Evolutionary conservation across 2,888 invertebrate genomes (phyloP).

Genomic region (Amiota minor): DNA sequence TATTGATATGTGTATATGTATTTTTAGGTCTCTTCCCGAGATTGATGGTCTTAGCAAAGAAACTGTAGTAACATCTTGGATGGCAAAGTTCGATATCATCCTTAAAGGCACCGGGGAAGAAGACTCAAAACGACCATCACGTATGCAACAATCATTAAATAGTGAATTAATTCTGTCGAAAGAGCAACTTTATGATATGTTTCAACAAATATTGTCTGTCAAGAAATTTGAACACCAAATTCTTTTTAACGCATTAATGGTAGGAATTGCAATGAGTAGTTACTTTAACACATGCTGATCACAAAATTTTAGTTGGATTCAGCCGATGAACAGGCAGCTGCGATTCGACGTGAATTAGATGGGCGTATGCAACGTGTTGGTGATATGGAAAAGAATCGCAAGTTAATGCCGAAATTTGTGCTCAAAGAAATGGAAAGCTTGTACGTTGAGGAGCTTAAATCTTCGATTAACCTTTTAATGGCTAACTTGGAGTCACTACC

Average conservation of each 20-base stretch:
- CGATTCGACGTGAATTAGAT: constrained; percentile 97
- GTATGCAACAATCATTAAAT: constrained; percentile 91
- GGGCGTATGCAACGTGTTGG: constrained; percentile 97
- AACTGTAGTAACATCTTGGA: constrained; percentile 98
- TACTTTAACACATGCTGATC: neutral
- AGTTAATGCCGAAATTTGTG: constrained; percentile 99
- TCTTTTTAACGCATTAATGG: constrained; percentile 97
- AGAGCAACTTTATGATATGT: constrained; percentile 99
- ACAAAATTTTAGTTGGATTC: constrained; percentile 88
- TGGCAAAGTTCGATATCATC: constrained; percentile 99
- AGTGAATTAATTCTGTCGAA: constrained; percentile 97
- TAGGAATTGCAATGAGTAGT: constrained; percentile 68
- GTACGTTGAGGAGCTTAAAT: constrained; percentile 98
- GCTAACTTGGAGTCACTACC: constrained; percentile 99
- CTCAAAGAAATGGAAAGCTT: constrained; percentile 99
- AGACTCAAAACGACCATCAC: constrained; percentile 87
- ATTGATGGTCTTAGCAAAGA: constrained; percentile 99
- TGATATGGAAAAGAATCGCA: constrained; percentile 98
- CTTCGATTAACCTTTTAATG: constrained; percentile 98
- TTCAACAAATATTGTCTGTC: constrained; percentile 97
- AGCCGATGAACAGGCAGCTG: constrained; percentile 99
- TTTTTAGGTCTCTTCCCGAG: constrained; percentile 91
- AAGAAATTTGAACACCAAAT: constrained; percentile 99
- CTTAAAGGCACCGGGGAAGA: constrained; percentile 93
- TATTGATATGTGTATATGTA: neutral